Percentiles rank a stretch among this genome's conserved stretches.
Conservation (phyloP, 2,888 invertebrate genomes). For the Argyresthia goedartella region DNA sequence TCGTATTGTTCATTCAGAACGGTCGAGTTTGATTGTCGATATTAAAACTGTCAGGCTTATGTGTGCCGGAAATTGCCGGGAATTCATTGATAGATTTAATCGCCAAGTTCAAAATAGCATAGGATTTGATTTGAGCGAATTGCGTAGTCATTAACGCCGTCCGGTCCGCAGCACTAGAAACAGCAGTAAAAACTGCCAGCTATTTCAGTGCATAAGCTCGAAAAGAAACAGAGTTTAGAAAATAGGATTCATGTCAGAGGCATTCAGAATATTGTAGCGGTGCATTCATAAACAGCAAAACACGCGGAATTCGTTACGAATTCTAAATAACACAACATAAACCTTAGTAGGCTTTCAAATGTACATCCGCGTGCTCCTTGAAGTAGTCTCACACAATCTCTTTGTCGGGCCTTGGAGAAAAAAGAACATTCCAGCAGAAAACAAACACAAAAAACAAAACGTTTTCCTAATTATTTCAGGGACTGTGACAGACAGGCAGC, state of each 20-base stretch:
- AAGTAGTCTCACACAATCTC: too few species aligned
- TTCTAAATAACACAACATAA: too few species aligned
- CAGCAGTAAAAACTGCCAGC: conserved; percentile 45
- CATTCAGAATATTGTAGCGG: too few species aligned
- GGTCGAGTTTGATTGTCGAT: conserved; percentile 56
- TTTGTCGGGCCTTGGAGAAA: too few species aligned
- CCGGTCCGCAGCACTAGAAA: conserved; percentile 33
- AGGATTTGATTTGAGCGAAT: conserved; percentile 62
- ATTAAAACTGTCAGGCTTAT: conserved; percentile 63
- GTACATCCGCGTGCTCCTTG: too few species aligned
- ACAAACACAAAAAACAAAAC: too few species aligned
- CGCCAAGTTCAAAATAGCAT: conserved; percentile 55
- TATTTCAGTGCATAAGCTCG: conserved; percentile 32
- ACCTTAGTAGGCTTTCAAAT: too few species aligned
- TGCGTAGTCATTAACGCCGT: conserved; percentile 62
- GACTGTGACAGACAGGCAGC: too few species aligned
- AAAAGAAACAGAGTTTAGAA: conserved; percentile 35
- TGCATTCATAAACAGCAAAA: too few species aligned
- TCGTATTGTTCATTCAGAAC: conserved; percentile 64
- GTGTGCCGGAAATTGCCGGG: conserved; percentile 39
- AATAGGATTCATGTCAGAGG: conserved; percentile 13
- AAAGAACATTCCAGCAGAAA: too few species aligned
- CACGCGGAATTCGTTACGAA: too few species aligned
- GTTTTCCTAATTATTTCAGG: too few species aligned
- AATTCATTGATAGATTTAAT: conserved; percentile 70